Evolutionary conservation across 1,140 invertebrate species (phyloP).

Genomic region (Trichonephila clavipes): DNA sequence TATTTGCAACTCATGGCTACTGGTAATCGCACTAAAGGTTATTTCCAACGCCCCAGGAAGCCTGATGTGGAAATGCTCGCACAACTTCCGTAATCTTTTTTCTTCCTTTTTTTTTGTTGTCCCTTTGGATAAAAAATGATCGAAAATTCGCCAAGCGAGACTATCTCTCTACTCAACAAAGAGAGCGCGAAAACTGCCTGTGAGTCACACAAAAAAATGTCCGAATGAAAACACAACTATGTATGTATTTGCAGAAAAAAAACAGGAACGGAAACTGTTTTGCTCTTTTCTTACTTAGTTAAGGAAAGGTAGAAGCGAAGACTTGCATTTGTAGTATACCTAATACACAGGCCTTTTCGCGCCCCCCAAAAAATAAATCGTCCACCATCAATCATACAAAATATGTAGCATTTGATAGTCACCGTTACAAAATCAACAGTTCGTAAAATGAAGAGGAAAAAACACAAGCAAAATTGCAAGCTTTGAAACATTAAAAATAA

Average conservation of each 20-base stretch:
- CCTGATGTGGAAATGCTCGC: not conserved
- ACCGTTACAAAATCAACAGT: too few relatives aligned
- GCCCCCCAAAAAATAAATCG: not conserved
- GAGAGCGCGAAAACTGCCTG: not conserved
- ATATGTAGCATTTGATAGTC: too few relatives aligned
- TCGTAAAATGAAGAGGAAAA: too few relatives aligned
- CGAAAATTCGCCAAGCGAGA: not conserved
- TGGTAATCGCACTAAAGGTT: not conserved
- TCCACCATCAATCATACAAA: too few relatives aligned
- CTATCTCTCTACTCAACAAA: conserved; percentile 10
- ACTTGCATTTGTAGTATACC: not conserved
- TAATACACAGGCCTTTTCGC: not conserved
- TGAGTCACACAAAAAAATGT: not conserved
- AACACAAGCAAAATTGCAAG: too few relatives aligned
- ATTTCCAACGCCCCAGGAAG: not conserved
- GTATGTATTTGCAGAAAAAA: not conserved
- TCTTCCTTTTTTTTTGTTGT: not conserved
- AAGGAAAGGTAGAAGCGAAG: not conserved
- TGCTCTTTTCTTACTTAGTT: not conserved
- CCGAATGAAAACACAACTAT: not conserved
- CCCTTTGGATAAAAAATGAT: not conserved
- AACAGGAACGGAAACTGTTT: not conserved
- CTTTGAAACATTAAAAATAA: too few relatives aligned
- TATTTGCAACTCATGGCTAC: not conserved
- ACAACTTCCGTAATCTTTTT: not conserved